phyloP scores from a whole-genome alignment of 2,113 vertebrate species.

The Glareola pratincola region DNA sequence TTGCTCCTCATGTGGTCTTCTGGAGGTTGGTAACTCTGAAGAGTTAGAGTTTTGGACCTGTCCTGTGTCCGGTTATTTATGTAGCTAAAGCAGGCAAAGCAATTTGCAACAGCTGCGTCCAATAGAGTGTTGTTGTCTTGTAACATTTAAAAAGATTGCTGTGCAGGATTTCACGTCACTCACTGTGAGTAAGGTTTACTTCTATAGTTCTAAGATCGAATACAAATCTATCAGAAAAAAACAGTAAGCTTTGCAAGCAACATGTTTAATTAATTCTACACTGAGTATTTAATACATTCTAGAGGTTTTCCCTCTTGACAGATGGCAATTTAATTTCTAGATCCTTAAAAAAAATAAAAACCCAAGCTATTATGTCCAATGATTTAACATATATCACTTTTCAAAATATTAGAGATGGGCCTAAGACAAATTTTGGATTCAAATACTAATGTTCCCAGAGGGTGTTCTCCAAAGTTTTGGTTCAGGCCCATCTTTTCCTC shows the following conservation, averaged over 20 bases:
- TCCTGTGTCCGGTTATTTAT: neutral
- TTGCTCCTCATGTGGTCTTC: neutral
- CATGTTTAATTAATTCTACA: neutral
- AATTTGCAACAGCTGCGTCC: neutral
- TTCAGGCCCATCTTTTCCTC: conserved; percentile 39
- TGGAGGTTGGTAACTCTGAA: neutral
- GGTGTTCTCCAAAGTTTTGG: conserved; percentile 10
- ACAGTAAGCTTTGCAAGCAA: neutral
- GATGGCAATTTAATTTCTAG: conserved; percentile 29
- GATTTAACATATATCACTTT: neutral
- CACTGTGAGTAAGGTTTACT: neutral
- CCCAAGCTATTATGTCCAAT: neutral
- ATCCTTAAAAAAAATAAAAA: neutral
- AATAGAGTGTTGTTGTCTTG: neutral
- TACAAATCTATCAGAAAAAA: neutral
- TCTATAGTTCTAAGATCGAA: neutral
- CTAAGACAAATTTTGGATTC: conserved; percentile 14
- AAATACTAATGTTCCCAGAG: neutral
- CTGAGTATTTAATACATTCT: neutral
- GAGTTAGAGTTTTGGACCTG: neutral
- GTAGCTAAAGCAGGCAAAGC: neutral
- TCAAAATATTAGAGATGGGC: neutral
- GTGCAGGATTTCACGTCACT: neutral
- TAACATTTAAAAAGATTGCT: neutral
- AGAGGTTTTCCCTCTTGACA: neutral